Percentiles rank a stretch among this genome's conserved stretches.
Conservation (phyloP, 2,888 invertebrate species). For the Mesoligia furuncula region DNA sequence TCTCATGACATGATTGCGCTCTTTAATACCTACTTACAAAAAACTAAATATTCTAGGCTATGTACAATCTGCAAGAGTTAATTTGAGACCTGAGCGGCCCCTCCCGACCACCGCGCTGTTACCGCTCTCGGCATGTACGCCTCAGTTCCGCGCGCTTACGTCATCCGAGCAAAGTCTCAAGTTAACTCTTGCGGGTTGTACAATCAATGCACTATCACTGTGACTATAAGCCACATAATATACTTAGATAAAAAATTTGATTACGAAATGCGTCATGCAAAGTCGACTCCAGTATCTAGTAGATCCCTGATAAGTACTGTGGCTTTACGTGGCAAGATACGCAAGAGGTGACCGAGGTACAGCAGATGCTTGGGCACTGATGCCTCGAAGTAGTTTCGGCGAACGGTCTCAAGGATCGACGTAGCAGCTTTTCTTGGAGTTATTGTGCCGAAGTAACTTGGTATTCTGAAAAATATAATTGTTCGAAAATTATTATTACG, state of each 20-base stretch:
- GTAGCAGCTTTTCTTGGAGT: slow-evolving; percentile 90
- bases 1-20: slow-evolving; percentile 9
- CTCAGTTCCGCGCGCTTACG: background rate
- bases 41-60: slow-evolving; percentile 13
- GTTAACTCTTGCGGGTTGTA: background rate
- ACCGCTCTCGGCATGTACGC: background rate
- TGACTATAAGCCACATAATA: slow-evolving; percentile 22
- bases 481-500: background rate
- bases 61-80: background rate
- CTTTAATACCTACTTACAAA: slow-evolving; percentile 9
- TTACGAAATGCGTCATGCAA: slow-evolving; percentile 81
- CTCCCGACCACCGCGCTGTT: background rate
- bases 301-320: slow-evolving; percentile 91
- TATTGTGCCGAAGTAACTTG: slow-evolving; percentile 92
- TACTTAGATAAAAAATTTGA: slow-evolving; percentile 20
- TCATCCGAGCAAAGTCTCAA: background rate
- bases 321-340: slow-evolving; percentile 91
- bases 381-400: slow-evolving; percentile 91
- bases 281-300: slow-evolving; percentile 92
- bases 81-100: background rate
- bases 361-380: slow-evolving; percentile 91
- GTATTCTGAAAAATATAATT: slow-evolving; percentile 86
- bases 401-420: slow-evolving; percentile 91
- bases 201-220: slow-evolving; percentile 48
- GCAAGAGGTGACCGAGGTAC: slow-evolving; percentile 90